Evolutionary conservation across 1,140 invertebrate genomes (phyloP).

Genomic region (Ostrea edulis): DNA sequence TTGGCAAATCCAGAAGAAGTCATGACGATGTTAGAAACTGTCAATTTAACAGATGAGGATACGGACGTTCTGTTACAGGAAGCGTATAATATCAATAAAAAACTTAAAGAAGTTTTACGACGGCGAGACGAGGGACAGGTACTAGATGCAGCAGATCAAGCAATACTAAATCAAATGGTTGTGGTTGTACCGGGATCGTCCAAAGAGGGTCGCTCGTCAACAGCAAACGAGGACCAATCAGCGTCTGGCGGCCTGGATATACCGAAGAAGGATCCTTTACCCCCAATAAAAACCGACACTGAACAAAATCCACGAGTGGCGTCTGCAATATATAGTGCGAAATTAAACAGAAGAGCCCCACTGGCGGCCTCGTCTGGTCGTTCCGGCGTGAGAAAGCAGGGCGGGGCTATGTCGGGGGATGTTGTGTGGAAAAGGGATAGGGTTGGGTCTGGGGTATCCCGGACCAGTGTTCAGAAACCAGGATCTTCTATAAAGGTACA

Average conservation of each 20-base stretch:
- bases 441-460: neutral
- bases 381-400: neutral
- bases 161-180: constrained; percentile 43
- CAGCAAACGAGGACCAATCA: constrained; percentile 14
- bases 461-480: neutral
- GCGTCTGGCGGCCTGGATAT: neutral
- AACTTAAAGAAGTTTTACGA: constrained; percentile 66
- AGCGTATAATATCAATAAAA: constrained; percentile 70
- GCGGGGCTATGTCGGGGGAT: neutral
- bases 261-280: constrained; percentile 45
- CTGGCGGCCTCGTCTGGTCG: constrained; percentile 31
- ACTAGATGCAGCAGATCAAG: constrained; percentile 38
- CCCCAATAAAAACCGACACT: constrained; percentile 51
- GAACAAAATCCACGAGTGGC: constrained; percentile 14
- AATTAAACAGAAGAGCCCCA: constrained; percentile 33
- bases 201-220: constrained; percentile 21
- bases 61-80: constrained; percentile 68
- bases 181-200: constrained; percentile 49
- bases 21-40: constrained; percentile 63
- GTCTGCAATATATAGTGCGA: constrained; percentile 54
- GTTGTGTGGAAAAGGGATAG: neutral
- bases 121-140: constrained; percentile 57
- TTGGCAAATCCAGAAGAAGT: constrained; percentile 64
- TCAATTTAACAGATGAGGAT: constrained; percentile 70
- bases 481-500: neutral